Base-by-base conservation (phyloP, 23 tunicate genomes). In the Halocynthia aurantium region DNA sequence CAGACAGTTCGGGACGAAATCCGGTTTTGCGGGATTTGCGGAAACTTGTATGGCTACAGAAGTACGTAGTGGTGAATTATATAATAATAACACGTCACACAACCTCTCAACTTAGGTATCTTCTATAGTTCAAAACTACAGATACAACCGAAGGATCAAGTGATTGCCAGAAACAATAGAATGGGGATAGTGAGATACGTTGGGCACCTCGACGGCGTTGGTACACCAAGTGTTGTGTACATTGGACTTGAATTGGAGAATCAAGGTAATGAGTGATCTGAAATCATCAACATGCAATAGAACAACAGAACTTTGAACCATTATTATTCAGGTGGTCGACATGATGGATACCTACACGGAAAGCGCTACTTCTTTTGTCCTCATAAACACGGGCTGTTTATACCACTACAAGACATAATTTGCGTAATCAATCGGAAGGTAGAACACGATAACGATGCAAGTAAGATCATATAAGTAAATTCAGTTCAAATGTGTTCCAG, bases 191-290 rank as follows among this genome's bases (percentile, higher is more conserved):
- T 91, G 15, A 83, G 87, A 49, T 91, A 91, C 77, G 75, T 91
- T 9, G 97, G 97, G 8, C 97, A 91, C 61, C 72, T 91, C 11
- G 97, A 91, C 72, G 83, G 81, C 15, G 84, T 87, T 6, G 89
- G 96, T 7, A 63, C 83, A 20, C 83, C 83, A 7, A 90, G 86
- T 70, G 84, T 90, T 7, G 97, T 91, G 15, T 91, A 91, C 77
- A 84, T 84, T 9, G 97, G 97, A 19, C 52, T 91, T 8, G 97
- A 91, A 62, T 71, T 91, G 8, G 87, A 86, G 8, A 31, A 67
- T 7, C 70, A 80, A 40, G 88, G 96, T 90, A 76, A 77, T 9
- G 22, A 40, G n/a, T 9, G 19, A 65, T 10, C 0, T 65, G 22
- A 9, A 10, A 20, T 64, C 69, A 64, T 8, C 8, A 64, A 64